Base-by-base conservation (phyloP, 2,888 invertebrate genomes). In the Lithosia quadra region DNA sequence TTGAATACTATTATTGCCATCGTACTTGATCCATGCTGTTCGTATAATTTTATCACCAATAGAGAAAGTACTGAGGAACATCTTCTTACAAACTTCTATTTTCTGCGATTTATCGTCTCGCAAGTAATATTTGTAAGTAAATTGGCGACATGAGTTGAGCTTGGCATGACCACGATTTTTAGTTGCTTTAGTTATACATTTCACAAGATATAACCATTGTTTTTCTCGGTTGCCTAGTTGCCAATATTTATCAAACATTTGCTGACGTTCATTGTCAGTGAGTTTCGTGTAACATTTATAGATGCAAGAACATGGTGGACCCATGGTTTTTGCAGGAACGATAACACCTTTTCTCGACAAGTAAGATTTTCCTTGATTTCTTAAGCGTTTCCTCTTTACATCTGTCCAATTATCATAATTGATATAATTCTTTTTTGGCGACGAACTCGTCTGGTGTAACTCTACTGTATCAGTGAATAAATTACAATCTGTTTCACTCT, bases 41-140 rank as follows among this genome's bases (percentile, higher is more conserved):
- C 39, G 39, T 39, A 39, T 39, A 39, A 10, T 15, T 0, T 39
- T 22, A 60, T 33, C 28, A 13, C 63, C 18, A 53, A 53, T 33
- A 34, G 18, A 18, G 7, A 33, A 21, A 53, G 53, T 63, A 11
- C 21, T 63, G 0, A n/a, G 28, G 2, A 53, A 63, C 49, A 63
- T 49, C 9, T n/a, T 33, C 63, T 34, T 53, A 63, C 63, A 63
- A 53, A 63, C 63, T n/a, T 53, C 28, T 11, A 63, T 18, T 53
- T 11, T 62, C 11, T 39, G 8, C 5, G 53, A 21, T n/a, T 28
- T 4, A 24, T 53, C 34, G 1, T 22, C 53, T 13, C 33, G 33
- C 28, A 63, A 28, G 62, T 53, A 39, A 4, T 39, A 39, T 18
- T 43, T 43, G 18, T 18, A 39, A 4, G 39, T 39, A 39, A 39